phyloP scores from a whole-genome alignment of 2,113 vertebrate genomes.

The Riparia riparia region DNA sequence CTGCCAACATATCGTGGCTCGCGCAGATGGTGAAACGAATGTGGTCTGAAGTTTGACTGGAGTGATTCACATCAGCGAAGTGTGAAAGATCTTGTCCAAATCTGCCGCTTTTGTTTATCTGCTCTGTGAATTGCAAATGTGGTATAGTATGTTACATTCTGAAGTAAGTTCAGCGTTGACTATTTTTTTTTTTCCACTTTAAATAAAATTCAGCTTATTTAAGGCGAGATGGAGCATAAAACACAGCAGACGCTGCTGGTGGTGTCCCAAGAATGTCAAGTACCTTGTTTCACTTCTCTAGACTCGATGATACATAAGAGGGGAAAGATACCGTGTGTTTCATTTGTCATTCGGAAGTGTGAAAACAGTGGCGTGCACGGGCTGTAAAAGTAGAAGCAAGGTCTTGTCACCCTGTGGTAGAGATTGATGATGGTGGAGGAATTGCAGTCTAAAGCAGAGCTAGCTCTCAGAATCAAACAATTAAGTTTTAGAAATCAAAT shows the following conservation, averaged over 20 bases:
- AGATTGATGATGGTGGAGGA: neutral
- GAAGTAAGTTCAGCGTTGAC: neutral
- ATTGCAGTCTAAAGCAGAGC: neutral
- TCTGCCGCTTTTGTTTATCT: conserved; percentile 44
- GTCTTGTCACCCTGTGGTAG: neutral
- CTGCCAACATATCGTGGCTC: neutral
- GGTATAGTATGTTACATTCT: neutral
- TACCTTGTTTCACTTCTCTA: neutral
- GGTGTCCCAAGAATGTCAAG: neutral
- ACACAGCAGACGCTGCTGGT: neutral
- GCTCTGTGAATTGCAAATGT: neutral
- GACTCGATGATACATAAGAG: neutral
- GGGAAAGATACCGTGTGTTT: neutral
- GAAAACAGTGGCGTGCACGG: neutral
- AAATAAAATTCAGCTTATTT: neutral
- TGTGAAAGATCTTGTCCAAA: conserved; percentile 32
- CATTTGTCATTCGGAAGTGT: neutral
- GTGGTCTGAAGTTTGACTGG: conserved; percentile 45
- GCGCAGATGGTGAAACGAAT: conserved; percentile 20
- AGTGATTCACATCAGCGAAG: conserved; percentile 22
- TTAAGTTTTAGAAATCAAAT: neutral
- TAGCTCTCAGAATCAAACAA: neutral
- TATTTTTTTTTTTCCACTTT: neutral
- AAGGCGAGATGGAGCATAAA: neutral
- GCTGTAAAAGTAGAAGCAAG: neutral